Evolutionary conservation across 2,888 invertebrate species (phyloP), one percentile per base, ranked within the genome.

Genomic region (Caenorhabditis drosophilae): DNA sequence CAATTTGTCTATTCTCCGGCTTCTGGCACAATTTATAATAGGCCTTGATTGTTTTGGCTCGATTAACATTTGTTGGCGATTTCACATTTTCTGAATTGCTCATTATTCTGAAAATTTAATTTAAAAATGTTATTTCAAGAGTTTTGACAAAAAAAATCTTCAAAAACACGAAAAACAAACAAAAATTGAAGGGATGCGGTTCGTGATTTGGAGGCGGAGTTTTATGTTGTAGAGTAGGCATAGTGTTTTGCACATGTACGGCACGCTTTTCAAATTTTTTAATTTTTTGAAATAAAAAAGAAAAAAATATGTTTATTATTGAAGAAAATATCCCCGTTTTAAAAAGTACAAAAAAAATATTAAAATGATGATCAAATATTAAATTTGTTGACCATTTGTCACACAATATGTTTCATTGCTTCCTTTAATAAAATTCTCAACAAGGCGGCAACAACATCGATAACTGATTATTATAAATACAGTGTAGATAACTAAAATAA

Each of bases 21-120:
- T 69, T 69, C 18, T 60, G 56, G 52, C 72, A 73, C 23, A 73
- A 49, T 38, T 73, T 73, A 42, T 63, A 57, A 46, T 73, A 73
- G 9, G 67, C 57, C 16, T 61, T 56, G 12, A 73, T 52, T 3
- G 72, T 60, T 38, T 42, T 60, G 25, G 59, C 46, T 41, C 60
- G 59, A 2, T 66, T 53, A n/a, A 16, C 23, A 27, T 23, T 27
- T 2, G 44, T 16, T 6, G 44, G 4, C 26, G 44, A 45, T 45
- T 31, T n/a, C n/a, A n/a, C n/a, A n/a, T n/a, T n/a, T n/a, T n/a
- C n/a, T n/a, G n/a, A n/a, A n/a, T n/a, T n/a, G n/a, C n/a, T n/a
- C n/a, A n/a, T n/a, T n/a, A n/a, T n/a, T n/a, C n/a, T n/a, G n/a
- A n/a, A n/a, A n/a, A n/a, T n/a, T n/a, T n/a, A n/a, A n/a, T n/a